Base-by-base conservation (phyloP, 2,797 vertebrate genomes). In the Pangasius macronema region DNA sequence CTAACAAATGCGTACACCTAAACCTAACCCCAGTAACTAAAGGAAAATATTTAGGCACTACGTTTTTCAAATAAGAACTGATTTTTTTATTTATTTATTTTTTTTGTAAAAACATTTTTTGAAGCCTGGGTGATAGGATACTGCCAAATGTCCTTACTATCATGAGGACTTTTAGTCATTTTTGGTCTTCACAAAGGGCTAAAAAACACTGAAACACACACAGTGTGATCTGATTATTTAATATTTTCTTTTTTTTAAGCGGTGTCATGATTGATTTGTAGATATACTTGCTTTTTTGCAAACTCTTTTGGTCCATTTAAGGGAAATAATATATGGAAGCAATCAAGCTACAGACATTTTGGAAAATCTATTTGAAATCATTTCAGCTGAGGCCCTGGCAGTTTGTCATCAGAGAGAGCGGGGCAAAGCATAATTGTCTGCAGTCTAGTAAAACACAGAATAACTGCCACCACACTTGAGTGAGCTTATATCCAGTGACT, bases 361-460 rank as follows among this genome's bases (percentile, higher is more conserved):
- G 97, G 97, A 99, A 99, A 99, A 99, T 99, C 99, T 99, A 99
- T 99, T 98, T 98, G 98, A 99, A 98, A 99, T 99, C 98, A 99
- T 99, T 99, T 98, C 97, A 94, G 97, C 98, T 97, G 97, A 98
- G 98, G 97, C 97, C 96, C 95, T 95, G 97, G 98, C 98, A 97
- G 97, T 99, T 99, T 99, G 98, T 99, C 98, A 99, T 99, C 97
- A 96, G 97, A 97, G 97, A 96, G 97, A 98, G 97, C 97, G 97
- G 97, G 98, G 97, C 98, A 99, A 98, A 98, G 97, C 98, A 99
- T 99, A 99, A 99, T 99, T 99, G 99, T 99, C 98, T 99, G 97
- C 97, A 98, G 98, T 98, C 98, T 98, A 99, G 98, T 99, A 99
- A 99, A 99, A 99, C 97, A 98, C 98, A 98, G 97, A 98, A 99